Percentiles rank a stretch among this genome's conserved stretches.
These are phyloP conservation scores for Gastrophryne carolinensis DNA, from an alignment of 2,797 vertebrate species.

Conservation along the genomic window DNA sequence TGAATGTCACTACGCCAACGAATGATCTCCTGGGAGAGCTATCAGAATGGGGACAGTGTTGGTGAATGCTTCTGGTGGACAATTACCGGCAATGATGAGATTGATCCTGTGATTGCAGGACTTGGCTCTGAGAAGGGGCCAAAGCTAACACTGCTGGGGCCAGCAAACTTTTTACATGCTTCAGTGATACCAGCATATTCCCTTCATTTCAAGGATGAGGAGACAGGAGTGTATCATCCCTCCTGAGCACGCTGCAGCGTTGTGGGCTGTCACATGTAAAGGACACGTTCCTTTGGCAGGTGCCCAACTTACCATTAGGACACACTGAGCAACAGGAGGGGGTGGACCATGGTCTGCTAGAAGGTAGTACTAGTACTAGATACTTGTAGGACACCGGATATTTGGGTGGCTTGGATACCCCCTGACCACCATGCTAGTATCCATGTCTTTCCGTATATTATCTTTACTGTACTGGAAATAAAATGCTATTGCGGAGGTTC, in stretches of 20 bases:
- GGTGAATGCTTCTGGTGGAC: background rate
- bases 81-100: background rate
- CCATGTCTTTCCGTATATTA: too few species aligned
- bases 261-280: slow-evolving; percentile 6
- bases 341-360: too few species aligned
- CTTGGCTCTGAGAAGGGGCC: background rate
- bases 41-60: background rate
- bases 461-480: too few species aligned
- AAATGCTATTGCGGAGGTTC: too few species aligned
- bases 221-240: background rate
- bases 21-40: background rate
- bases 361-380: too few species aligned
- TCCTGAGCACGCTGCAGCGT: background rate
- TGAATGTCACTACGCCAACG: background rate
- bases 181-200: background rate
- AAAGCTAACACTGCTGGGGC: background rate
- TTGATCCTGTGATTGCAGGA: background rate
- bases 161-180: background rate
- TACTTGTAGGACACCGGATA: too few species aligned
- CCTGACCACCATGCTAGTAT: too few species aligned
- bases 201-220: background rate
- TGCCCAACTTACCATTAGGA: slow-evolving; percentile 5
- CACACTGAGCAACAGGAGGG: too few species aligned
- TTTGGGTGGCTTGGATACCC: too few species aligned
- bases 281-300: slow-evolving; percentile 21